Percentiles rank a stretch among this genome's conserved stretches.
phyloP scores from a whole-genome alignment of 2,888 invertebrate species.

The Lepidocyrtinus sp. region DNA sequence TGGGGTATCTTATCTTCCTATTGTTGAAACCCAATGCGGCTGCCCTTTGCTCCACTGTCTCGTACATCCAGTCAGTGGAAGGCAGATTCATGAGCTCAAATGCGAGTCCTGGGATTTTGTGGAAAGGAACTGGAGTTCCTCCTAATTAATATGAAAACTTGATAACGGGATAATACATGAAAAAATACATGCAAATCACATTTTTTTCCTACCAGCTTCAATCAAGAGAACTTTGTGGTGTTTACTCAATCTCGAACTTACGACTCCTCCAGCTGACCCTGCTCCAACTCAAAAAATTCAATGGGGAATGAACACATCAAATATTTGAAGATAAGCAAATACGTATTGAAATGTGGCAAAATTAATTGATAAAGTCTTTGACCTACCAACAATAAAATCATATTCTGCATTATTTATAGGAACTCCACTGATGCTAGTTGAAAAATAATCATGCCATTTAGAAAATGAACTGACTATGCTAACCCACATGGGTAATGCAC shows the following conservation, averaged over 20 bases:
- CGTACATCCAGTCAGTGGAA: slow-evolving; percentile 56
- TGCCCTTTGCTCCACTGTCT: slow-evolving; percentile 58
- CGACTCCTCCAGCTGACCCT: slow-evolving; percentile 61
- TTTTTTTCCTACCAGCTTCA: too few relatives aligned
- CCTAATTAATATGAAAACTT: too few relatives aligned
- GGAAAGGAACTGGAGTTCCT: slow-evolving; percentile 51
- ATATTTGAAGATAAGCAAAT: not conserved
- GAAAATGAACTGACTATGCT: not conserved
- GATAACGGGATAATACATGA: too few relatives aligned
- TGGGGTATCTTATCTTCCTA: slow-evolving; percentile 34
- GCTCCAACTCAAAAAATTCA: slow-evolving; percentile 56
- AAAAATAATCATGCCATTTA: too few relatives aligned
- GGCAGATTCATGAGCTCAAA: slow-evolving; percentile 29
- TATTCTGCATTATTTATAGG: too few relatives aligned
- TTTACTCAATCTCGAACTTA: slow-evolving; percentile 59
- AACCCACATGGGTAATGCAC: not conserved
- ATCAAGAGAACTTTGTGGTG: slow-evolving; percentile 52
- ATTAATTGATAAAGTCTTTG: too few relatives aligned
- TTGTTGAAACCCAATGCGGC: not conserved
- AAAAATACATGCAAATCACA: too few relatives aligned
- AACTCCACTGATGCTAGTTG: too few relatives aligned
- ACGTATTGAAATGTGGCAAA: not conserved
- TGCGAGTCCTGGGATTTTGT: slow-evolving; percentile 56
- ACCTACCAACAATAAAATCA: slow-evolving; percentile 36
- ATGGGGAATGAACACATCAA: not conserved